phyloP scores from a whole-genome alignment of 2,888 invertebrate species.

The Drosophila prostipennis region DNA sequence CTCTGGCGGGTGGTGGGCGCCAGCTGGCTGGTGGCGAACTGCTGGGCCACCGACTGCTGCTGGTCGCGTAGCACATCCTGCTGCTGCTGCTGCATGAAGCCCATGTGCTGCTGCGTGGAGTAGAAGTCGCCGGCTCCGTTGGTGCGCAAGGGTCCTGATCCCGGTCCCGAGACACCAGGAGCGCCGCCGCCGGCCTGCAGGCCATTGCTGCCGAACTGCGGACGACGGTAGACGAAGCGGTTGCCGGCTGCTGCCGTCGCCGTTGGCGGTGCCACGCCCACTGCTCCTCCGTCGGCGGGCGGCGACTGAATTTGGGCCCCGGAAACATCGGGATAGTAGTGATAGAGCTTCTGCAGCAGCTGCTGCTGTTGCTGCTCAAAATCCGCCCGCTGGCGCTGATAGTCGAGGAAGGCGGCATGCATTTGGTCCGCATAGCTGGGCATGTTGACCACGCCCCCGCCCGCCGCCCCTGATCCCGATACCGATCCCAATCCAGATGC shows the following conservation, averaged over 20 bases:
- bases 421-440: conserved; percentile 70
- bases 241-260: neutral
- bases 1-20: conserved; percentile 57
- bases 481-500: neutral
- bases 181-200: conserved; percentile 32
- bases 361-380: conserved; percentile 76
- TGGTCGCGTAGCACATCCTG: conserved; percentile 68
- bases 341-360: conserved; percentile 74
- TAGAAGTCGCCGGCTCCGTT: conserved; percentile 69
- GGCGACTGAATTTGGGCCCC: neutral
- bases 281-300: neutral
- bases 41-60: conserved; percentile 66
- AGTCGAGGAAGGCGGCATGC: conserved; percentile 73
- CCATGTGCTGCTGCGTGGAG: conserved; percentile 81
- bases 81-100: conserved; percentile 80
- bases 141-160: neutral
- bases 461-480: conserved; percentile 1
- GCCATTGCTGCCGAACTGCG: conserved; percentile 12
- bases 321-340: conserved; percentile 63
- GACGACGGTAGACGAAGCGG: conserved; percentile 24
- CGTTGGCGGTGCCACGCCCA: neutral
- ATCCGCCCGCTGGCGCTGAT: conserved; percentile 74
- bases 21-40: conserved; percentile 58
- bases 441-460: conserved; percentile 15
- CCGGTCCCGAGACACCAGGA: conserved; percentile 35